phyloP scores from a whole-genome alignment of 2,797 vertebrate species.

The Coreius guichenoti region DNA sequence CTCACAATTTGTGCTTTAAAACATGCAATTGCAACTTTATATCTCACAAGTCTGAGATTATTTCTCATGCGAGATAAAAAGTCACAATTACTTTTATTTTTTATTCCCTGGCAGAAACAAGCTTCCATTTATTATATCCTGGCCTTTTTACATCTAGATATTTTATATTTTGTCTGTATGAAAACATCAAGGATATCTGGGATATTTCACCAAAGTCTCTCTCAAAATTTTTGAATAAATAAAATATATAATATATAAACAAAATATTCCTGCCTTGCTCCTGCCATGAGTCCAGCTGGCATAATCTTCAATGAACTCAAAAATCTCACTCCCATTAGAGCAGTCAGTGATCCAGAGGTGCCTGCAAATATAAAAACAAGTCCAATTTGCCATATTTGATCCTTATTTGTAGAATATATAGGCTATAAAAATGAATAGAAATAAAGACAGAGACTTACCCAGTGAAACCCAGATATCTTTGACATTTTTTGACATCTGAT shows the following conservation, averaged over 20 bases:
- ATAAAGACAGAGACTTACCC: conserved; percentile 74
- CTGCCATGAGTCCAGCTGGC: conserved; percentile 90
- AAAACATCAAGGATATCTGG: not conserved
- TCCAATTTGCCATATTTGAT: not conserved
- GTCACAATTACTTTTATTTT: too few species aligned
- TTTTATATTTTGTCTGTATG: not conserved
- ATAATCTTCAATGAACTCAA: conserved; percentile 89
- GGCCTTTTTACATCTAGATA: not conserved
- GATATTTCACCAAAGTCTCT: not conserved
- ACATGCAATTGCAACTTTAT: too few species aligned
- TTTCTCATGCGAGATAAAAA: too few species aligned
- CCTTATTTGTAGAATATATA: not conserved
- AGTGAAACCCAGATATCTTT: conserved; percentile 88
- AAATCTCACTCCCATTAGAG: conserved; percentile 91
- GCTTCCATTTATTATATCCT: too few species aligned
- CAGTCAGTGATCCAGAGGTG: conserved; percentile 84
- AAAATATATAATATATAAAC: not conserved
- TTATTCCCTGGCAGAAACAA: too few species aligned
- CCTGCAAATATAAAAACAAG: conserved; percentile 68
- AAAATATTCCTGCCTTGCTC: conserved; percentile 79
- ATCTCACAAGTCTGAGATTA: too few species aligned
- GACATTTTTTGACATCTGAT: conserved; percentile 85
- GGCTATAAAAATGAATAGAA: not conserved
- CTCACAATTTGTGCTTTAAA: too few species aligned
- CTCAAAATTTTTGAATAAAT: not conserved